Conservation (phyloP, 1,140 invertebrate species). For the Drosophila pruinosa region DNA sequence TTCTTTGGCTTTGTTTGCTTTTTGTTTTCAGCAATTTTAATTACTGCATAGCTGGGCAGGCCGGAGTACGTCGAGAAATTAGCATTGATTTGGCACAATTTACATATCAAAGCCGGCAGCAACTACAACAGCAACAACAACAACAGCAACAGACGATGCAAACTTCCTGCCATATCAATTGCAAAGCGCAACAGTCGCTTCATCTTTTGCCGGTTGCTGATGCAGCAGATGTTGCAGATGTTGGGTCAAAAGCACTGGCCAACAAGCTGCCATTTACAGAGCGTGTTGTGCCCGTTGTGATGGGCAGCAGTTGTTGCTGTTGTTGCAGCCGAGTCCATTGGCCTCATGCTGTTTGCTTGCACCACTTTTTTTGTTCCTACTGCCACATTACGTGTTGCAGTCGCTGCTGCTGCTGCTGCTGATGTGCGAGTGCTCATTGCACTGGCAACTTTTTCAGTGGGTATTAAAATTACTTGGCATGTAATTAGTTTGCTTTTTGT, state of each 20-base stretch:
- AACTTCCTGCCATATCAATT: conserved; percentile 33
- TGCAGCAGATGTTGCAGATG: conserved; percentile 65
- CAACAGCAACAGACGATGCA: conserved; percentile 24
- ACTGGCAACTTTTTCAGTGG: conserved; percentile 55
- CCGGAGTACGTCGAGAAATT: conserved; percentile 34
- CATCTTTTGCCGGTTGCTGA: conserved; percentile 23
- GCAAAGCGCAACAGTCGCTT: conserved; percentile 20
- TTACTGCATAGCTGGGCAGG: conserved; percentile 47
- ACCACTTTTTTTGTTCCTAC: conserved; percentile 63
- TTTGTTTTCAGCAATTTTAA: conserved; percentile 60
- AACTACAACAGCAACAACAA: conserved; percentile 2
- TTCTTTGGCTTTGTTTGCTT: conserved; percentile 22
- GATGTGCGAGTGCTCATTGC: conserved; percentile 63
- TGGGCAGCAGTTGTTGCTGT: conserved; percentile 32
- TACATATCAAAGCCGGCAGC: conserved; percentile 68
- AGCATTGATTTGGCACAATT: conserved; percentile 72
- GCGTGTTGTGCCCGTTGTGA: conserved; percentile 31
- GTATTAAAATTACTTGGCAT: conserved; percentile 77
- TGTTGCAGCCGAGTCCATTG: conserved; percentile 59
- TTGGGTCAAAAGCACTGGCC: conserved; percentile 60
- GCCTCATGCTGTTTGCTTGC: conserved; percentile 69
- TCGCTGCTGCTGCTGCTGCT: conserved; percentile 30
- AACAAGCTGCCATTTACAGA: conserved; percentile 62
- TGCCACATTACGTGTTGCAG: conserved; percentile 56
- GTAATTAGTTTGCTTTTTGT: conserved; percentile 72